Conservation (phyloP, 2,888 invertebrate genomes). For the Lydus trimaculatus region DNA sequence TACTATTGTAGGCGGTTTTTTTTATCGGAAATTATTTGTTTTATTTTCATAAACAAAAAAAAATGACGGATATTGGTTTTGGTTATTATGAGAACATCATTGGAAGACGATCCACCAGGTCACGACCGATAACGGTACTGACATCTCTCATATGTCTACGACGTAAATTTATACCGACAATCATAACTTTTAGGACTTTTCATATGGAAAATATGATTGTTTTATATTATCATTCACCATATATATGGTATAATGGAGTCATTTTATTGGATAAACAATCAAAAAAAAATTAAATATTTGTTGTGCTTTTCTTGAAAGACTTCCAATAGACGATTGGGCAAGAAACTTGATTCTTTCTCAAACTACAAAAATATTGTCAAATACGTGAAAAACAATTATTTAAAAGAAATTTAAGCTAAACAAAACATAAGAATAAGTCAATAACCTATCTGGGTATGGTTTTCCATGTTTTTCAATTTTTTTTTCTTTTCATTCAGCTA, state of each 20-base stretch:
- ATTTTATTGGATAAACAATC: background rate
- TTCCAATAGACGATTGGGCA: background rate
- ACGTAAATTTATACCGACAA: slow-evolving; percentile 1
- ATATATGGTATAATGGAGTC: background rate
- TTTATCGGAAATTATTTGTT: background rate
- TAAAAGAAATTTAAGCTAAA: background rate
- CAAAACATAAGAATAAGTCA: background rate
- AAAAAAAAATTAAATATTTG: background rate
- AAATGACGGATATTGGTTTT: background rate
- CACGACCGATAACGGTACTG: slow-evolving; percentile 22
- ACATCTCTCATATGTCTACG: slow-evolving; percentile 16
- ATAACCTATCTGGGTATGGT: background rate
- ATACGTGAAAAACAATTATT: background rate
- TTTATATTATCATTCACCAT: background rate
- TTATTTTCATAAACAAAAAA: background rate
- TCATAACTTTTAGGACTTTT: background rate
- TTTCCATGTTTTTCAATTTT: slow-evolving; percentile 8
- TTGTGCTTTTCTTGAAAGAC: background rate
- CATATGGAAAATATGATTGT: slow-evolving; percentile 1
- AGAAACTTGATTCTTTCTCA: background rate
- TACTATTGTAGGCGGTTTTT: background rate
- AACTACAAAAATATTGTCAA: background rate
- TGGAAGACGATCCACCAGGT: slow-evolving; percentile 22
- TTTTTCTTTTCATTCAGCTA: background rate
- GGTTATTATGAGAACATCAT: slow-evolving; percentile 12